These are phyloP conservation scores for Micromesistius poutassou DNA, from an alignment of 2,797 vertebrate genomes.

Conservation along the genomic window DNA sequence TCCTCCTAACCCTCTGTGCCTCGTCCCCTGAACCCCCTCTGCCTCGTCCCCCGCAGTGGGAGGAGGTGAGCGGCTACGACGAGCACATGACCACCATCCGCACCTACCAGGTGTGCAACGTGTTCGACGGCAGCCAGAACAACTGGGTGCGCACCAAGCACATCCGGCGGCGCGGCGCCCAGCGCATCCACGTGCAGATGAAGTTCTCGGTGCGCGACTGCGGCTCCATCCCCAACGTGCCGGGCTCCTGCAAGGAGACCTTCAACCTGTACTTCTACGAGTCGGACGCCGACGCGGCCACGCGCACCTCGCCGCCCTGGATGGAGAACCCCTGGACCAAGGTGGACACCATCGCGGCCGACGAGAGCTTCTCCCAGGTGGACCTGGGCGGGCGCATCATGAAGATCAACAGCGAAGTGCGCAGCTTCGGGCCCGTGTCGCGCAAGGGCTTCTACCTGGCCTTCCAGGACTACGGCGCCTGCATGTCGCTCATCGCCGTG, in stretches of 20 bases:
- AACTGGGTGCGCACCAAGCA: conserved; percentile 95
- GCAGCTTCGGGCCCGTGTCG: conserved; percentile 92
- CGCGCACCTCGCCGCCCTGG: conserved; percentile 84
- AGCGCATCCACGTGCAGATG: conserved; percentile 96
- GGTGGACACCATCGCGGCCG: conserved; percentile 93
- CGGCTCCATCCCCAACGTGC: conserved; percentile 91
- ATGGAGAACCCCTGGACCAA: conserved; percentile 98
- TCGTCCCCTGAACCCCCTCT: no score
- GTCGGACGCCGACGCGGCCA: conserved; percentile 83
- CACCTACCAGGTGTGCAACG: conserved; percentile 96
- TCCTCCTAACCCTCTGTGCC: no score
- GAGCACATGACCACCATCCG: conserved; percentile 98
- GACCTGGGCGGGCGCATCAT: conserved; percentile 91
- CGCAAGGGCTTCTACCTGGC: conserved; percentile 90
- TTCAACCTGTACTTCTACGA: conserved; percentile 96
- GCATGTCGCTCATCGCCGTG: conserved; percentile 95
- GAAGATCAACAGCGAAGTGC: conserved; percentile 95
- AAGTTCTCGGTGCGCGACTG: conserved; percentile 96
- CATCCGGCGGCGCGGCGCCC: conserved; percentile 84
- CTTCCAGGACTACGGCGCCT: conserved; percentile 95
- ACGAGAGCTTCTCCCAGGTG: conserved; percentile 96
- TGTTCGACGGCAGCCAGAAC: conserved; percentile 92
- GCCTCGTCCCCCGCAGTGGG: conserved; percentile 79
- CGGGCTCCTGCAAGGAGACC: conserved; percentile 96
- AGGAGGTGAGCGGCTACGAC: conserved; percentile 95